Base-by-base conservation (phyloP, 2,797 vertebrate genomes). In the Coccyzus lansbergi region DNA sequence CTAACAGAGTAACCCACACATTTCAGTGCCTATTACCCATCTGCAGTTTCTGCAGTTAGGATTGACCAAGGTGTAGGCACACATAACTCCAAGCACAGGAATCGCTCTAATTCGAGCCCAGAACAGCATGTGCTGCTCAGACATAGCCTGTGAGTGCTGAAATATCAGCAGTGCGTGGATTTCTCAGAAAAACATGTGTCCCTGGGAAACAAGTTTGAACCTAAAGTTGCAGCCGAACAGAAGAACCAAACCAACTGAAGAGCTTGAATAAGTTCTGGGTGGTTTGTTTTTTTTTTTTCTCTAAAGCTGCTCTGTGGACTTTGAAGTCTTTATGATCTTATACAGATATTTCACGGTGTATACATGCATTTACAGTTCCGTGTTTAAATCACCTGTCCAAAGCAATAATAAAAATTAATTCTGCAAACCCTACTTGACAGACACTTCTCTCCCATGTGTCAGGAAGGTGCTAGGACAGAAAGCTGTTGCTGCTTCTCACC, bases 1-100 rank as follows among this genome's bases (percentile, higher is more conserved):
- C 31, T 22, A 9, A 46, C 29, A 56, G 76, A 22, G 10, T 42
- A 55, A 42, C 19, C 13, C 1, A 0, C 1, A 2, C 0, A 0
- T 62, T 79, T 56, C 2, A 2, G 18, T 58, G 55, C 40, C 56
- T 28, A 0, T 76, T 42, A 25, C 62, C 34, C 53, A 21, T 52
- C 62, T 38, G 14, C 28, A 15, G 64, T 33, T 69, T 52, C 62
- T 38, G 14, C 28, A 15, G 64, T 33, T 69, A 15, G 0, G 0
- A 34, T 15, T 63, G 46, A 29, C 34, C 40, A 14, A 36, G 44
- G 28, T 33, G 17, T 6, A 11, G 0, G 17, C 18, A 19, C 28
- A 22, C 9, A 3, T 26, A 49, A 49, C 36, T 71, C 60, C 46
- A 48, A 76, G 69, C 52, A 56, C 28, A 26, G 48, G 33, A 83